Conservation (phyloP, 2,888 invertebrate genomes). For the Folsomia manolachei region DNA sequence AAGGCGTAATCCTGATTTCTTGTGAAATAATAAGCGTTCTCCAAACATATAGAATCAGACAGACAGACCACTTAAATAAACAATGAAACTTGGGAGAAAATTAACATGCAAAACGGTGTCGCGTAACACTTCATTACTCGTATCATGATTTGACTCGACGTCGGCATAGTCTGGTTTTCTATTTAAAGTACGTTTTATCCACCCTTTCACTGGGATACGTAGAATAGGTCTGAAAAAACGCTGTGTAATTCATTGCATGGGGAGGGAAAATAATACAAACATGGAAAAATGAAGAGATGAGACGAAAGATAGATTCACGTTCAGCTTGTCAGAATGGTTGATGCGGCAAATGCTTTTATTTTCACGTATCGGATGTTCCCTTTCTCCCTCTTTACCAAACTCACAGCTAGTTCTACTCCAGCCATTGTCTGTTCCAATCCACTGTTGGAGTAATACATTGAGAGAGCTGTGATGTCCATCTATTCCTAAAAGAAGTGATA, state of each 20-base stretch:
- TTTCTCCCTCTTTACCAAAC: constrained; percentile 1
- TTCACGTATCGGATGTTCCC: constrained; percentile 41
- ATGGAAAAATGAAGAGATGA: constrained; percentile 15
- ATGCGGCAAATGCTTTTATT: constrained; percentile 49
- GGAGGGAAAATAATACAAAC: neutral
- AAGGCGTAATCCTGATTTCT: no score
- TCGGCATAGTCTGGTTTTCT: no score
- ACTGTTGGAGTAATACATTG: neutral
- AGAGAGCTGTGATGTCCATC: constrained; percentile 7
- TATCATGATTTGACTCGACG: neutral
- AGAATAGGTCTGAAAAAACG: neutral
- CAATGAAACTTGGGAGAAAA: no score
- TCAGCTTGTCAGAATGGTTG: constrained; percentile 34
- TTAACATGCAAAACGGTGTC: neutral
- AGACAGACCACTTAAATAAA: no score
- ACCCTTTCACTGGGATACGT: no score
- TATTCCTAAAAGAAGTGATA: neutral
- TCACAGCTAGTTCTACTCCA: no score
- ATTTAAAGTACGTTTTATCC: no score
- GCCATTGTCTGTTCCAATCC: no score
- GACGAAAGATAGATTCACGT: constrained; percentile 26
- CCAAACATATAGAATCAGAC: no score
- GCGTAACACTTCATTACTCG: neutral
- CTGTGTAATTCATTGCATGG: neutral
- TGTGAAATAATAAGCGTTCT: no score